Conservation (phyloP, 2,113 vertebrate genomes). For the Procavia capensis region DNA sequence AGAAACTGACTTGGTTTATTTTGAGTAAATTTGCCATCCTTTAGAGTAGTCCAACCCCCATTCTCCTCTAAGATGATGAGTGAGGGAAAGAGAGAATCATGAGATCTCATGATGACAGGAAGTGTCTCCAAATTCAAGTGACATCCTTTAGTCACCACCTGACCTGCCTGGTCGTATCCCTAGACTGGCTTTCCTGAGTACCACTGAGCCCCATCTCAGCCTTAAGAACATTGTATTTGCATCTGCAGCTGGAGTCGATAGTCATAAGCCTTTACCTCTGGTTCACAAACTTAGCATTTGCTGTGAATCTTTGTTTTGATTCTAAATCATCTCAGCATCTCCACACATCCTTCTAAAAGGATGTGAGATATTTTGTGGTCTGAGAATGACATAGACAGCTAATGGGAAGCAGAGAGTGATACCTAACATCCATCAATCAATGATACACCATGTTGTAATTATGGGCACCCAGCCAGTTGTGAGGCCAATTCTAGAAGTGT, state of each 20-base stretch:
- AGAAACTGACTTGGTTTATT: slow-evolving; percentile 33
- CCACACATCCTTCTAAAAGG: not conserved
- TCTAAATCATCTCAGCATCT: not conserved
- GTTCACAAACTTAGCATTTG: not conserved
- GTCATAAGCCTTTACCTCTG: not conserved
- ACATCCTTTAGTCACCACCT: not conserved
- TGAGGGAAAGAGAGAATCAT: not conserved
- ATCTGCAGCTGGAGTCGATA: not conserved
- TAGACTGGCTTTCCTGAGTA: not conserved
- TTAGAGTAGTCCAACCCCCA: not conserved
- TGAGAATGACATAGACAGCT: not conserved
- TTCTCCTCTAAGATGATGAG: not conserved
- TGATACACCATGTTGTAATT: not conserved
- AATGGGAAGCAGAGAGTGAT: not conserved
- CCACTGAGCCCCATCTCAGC: not conserved
- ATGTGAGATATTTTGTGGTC: not conserved
- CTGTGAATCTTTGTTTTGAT: not conserved
- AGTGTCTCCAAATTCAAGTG: not conserved
- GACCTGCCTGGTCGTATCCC: not conserved
- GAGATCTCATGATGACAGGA: not conserved
- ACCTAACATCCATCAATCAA: not conserved
- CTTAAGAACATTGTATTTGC: not conserved
- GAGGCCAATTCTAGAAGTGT: not conserved
- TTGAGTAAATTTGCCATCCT: not conserved
- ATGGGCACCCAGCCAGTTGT: not conserved